Evolutionary conservation across 2,888 invertebrate genomes (phyloP), one percentile per base, ranked within the genome.

Genomic region (Furcula furcula): DNA sequence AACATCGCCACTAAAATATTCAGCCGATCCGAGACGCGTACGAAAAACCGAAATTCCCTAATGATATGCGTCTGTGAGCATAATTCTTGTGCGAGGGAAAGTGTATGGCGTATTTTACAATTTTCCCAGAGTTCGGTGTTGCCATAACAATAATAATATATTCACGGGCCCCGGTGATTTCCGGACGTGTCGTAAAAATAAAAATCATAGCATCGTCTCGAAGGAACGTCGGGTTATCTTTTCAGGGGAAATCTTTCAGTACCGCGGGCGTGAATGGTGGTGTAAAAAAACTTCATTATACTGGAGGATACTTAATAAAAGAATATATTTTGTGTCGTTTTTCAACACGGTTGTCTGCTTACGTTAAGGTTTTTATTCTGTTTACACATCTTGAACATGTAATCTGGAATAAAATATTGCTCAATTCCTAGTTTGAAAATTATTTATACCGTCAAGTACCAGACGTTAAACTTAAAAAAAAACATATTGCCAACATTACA

Each of bases 111-210:
- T 81, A 83, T 80, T 82, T 83, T 72, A 82, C 83, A 83, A 83
- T 83, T 77, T 78, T 76, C 75, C 72, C 76, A 70, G 63, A 72
- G 67, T 71, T 70, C 76, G 66, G 78, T 76, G 78, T 77, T 78
- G 71, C 80, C 76, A 83, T 85, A 82, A 84, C 81, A 83, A 84
- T 84, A 79, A 85, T 84, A 86, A 86, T 84, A 82, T 84, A 85
- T 86, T 85, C 83, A 80, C 72, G 73, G 69, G 76, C 71, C 71
- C 76, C 71, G 77, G 81, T 84, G 84, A 83, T 82, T 85, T 80
- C 75, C 74, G 70, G 69, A 74, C 70, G 78, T 72, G 76, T 78
- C 80, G 77, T 80, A 80, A 79, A 76, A 81, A 79, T 79, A 80
- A 80, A 80, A 81, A 81, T 81, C 79, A 79, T 79, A 73, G 67